phyloP scores from a whole-genome alignment of 2,888 invertebrate species.

The Phalangium opilio region DNA sequence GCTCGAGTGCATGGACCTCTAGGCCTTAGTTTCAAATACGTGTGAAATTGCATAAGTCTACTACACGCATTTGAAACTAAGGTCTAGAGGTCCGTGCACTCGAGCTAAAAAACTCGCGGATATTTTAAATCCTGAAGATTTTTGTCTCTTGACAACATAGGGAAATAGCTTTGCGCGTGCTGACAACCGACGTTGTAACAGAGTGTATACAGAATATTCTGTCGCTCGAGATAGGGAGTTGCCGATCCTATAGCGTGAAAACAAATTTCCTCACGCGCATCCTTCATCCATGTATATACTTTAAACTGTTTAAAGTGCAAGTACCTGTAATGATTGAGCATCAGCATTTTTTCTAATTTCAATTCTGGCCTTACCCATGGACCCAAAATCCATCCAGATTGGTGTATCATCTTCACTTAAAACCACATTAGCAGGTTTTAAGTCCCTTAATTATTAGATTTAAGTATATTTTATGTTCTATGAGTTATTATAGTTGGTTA shows the following conservation, averaged over 20 bases:
- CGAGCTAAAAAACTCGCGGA: no score
- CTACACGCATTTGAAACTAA: neutral
- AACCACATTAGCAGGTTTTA: constrained; percentile 72
- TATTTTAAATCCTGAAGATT: no score
- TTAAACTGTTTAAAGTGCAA: neutral
- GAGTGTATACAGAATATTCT: no score
- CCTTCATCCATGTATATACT: no score
- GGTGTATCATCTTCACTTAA: constrained; percentile 50
- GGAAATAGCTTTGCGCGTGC: no score
- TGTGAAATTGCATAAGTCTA: no score
- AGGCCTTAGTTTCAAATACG: no score
- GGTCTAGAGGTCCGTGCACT: no score
- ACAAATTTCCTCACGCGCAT: no score
- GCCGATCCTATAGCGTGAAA: constrained; percentile 13
- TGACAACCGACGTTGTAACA: no score
- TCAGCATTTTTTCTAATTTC: constrained; percentile 29
- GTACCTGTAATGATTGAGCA: constrained; percentile 29
- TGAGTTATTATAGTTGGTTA: neutral
- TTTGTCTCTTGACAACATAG: no score
- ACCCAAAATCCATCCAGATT: constrained; percentile 67
- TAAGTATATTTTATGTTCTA: neutral
- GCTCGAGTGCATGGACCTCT: no score
- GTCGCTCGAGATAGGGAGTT: constrained; percentile 5
- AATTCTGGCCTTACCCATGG: constrained; percentile 31
- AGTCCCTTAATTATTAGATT: constrained; percentile 40